Percentiles rank a stretch among this genome's conserved stretches.
These are phyloP conservation scores for Pangasius larnaudii DNA, from an alignment of 2,797 vertebrate species.

Conservation along the genomic window DNA sequence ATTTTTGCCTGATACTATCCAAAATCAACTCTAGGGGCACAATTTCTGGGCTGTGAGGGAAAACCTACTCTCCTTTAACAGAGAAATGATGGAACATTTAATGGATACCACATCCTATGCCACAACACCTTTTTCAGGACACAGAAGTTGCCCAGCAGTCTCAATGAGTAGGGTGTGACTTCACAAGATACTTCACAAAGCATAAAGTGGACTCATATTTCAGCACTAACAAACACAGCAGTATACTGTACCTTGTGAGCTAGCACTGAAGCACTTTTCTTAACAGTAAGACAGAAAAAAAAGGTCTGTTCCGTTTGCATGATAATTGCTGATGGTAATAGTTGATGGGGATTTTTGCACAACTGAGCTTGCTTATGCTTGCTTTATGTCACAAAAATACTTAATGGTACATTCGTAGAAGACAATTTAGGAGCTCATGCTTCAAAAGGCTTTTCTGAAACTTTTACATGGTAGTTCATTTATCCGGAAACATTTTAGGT, in stretches of 20 bases:
- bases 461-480: neutral
- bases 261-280: neutral
- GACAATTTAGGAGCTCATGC: neutral
- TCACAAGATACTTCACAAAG: neutral
- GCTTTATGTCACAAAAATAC: neutral
- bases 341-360: neutral
- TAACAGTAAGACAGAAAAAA: neutral
- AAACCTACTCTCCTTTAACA: neutral
- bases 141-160: neutral
- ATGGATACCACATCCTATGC: neutral
- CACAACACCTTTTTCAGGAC: neutral
- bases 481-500: neutral
- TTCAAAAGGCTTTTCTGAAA: neutral
- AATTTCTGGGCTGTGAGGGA: neutral
- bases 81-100: neutral
- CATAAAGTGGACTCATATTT: neutral
- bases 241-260: neutral
- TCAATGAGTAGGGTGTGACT: neutral
- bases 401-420: neutral
- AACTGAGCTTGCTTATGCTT: neutral
- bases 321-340: neutral
- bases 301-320: neutral
- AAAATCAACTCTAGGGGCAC: neutral
- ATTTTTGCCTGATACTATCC: neutral
- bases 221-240: neutral